These are phyloP conservation scores for Opisthograptis luteolata DNA, from an alignment of 2,888 invertebrate genomes.

Conservation along the genomic window DNA sequence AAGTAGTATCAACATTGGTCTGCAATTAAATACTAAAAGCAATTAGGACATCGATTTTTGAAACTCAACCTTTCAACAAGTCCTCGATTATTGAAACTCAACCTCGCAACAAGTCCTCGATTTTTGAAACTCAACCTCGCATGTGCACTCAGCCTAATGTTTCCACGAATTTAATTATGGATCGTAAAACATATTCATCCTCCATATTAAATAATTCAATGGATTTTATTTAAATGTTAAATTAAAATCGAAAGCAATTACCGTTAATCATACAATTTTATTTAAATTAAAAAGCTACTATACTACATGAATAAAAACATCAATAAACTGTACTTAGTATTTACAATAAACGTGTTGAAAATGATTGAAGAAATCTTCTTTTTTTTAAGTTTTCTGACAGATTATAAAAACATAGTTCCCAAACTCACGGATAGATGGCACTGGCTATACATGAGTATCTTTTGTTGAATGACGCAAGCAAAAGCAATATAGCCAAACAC, in stretches of 20 bases:
- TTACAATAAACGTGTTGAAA: constrained; percentile 35
- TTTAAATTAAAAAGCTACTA: constrained; percentile 64
- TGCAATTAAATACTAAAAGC: too few relatives aligned
- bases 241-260: constrained; percentile 58
- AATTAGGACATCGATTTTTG: too few relatives aligned
- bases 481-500: too few relatives aligned
- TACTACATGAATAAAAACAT: constrained; percentile 55
- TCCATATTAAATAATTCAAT: constrained; percentile 46
- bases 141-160: constrained; percentile 17
- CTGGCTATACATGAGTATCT: too few relatives aligned
- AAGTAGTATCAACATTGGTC: too few relatives aligned
- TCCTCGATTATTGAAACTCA: too few relatives aligned
- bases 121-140: constrained; percentile 1
- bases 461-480: too few relatives aligned
- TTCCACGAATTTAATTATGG: constrained; percentile 52
- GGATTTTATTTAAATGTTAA: constrained; percentile 68
- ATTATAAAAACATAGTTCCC: too few relatives aligned
- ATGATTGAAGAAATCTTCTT: constrained; percentile 20
- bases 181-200: constrained; percentile 41
- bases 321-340: constrained; percentile 67
- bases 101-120: too few relatives aligned
- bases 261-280: constrained; percentile 20
- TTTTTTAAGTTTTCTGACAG: constrained; percentile 13
- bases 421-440: too few relatives aligned
- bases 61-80: too few relatives aligned